Base-by-base conservation (phyloP, 2,113 vertebrate species). In the Corythoichthys intestinalis region DNA sequence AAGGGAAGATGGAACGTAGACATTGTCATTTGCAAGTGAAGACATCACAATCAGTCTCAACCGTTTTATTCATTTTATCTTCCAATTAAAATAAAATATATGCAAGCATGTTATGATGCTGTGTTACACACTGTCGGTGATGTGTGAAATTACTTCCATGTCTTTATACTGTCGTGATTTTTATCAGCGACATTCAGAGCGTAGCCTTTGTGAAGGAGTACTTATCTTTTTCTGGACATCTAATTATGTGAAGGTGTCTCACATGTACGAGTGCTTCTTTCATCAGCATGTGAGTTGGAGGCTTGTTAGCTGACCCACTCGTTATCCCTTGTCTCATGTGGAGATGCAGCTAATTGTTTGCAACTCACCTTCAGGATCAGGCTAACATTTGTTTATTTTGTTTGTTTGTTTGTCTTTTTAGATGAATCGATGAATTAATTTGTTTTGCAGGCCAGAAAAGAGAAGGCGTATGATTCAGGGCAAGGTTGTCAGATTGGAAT, bases 241-340 rank as follows among this genome's bases (percentile, higher is more conserved):
- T 87, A 85, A 87, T 91, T 91, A 91, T 77, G 69, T 73, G 83
- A 85, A 85, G 81, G 83, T 47, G 54, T 80, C 54, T 85, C 50
- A 78, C 67, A 6, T 69, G 73, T 62, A 75, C 73, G 70, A 84
- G 69, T 72, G 59, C 65, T 74, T 64, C 79, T 85, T 83, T 88
- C 76, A 67, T 79, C 1, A 44, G 74, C 71, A 72, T 74, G 74
- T 80, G 72, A 79, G 82, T 78, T 83, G 79, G 72, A 73, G 79
- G 74, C 72, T 87, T 68, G 73, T 87, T 85, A 75, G 84, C 79
- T 86, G 85, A 88, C 83, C 73, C 76, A 73, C 83, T 89, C 85
- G 86, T 89, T 91, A 88, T 88, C 84, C 77, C 70, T 65, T 82
- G 57, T 80, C 70, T 79, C 73, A 66, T 65, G 69, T 73, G 72